Evolutionary conservation across 37 sponge, comb jelly and placozoan genomes (phyloP), one percentile per base, ranked within the genome.

Genomic region (Dysidea cf. avara): DNA sequence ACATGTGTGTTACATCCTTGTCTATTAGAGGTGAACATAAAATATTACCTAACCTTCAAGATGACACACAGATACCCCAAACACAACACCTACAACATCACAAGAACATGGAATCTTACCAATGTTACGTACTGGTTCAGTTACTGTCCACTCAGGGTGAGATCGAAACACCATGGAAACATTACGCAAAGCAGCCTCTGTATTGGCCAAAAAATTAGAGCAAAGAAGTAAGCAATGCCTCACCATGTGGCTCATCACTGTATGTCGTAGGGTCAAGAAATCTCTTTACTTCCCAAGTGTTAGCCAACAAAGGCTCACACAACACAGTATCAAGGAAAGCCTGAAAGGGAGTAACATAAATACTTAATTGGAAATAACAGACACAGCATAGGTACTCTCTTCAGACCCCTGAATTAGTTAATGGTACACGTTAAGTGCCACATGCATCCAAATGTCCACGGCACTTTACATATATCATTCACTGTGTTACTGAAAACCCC

Each of bases 131-230:
- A 89, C 65, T 1, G 77, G 76, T 22, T 93, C 79, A 7, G 80
- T 82, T 30, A 93, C 69, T 22, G 36, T 56, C 83, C 80, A 88
- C 6, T 51, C 74, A 1, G 83, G 88, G 25, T 93, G 72, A 28
- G 90, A 89, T 3, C 94, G 86, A 48, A 93, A 93, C 54, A 93
- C 89, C 94, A 93, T 89, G 43, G 94, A 93, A 14, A 82, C 90
- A 71, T 85, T 84, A 2, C 80, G 64, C 13, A 82, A 59, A 39
- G 94, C 94, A 49, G 26, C 71, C 32, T 86, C 94, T 93, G 69
- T 39, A 24, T 4, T 50, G n/a, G 17, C 7, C 21, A 39, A 22
- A 64, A 62, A 29, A 62, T 69, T n/a, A n/a, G n/a, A n/a, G n/a
- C n/a, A n/a, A n/a, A n/a, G n/a, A n/a, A n/a, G n/a, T n/a, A n/a